Evolutionary conservation across 2,797 vertebrate genomes (phyloP), one percentile per base, ranked within the genome.

Genomic region (Sparidentex hasta): DNA sequence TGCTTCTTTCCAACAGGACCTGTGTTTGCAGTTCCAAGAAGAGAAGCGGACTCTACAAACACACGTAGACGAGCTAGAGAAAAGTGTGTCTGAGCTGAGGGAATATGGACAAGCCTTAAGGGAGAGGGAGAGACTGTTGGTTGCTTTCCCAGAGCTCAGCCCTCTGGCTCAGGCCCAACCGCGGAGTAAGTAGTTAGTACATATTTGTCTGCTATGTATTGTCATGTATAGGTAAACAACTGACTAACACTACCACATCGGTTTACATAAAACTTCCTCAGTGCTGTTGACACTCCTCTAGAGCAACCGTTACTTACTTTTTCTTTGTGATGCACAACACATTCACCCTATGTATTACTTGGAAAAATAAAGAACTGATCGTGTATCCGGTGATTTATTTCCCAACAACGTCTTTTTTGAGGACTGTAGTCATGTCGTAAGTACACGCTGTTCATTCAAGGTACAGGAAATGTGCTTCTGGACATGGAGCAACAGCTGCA

Each of bases 401-500:
- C n/a, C 46, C 11, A 11, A 4, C 11, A 47, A 0, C 16, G n/a
- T 65, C 4, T 47, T 62, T 67, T 29, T 13, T 74, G 0, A 50
- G 2, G 9, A 16, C 8, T 20, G 2, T 11, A 18, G 1, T 58
- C 16, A 25, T 56, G 50, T 9, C 66, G 6, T 47, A 18, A n/a
- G 21, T 25, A 21, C 20, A 47, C 79, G 11, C 52, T 76, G 44
- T 68, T 52, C 2, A 71, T 63, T 14, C 6, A 89, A 99, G 98
- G 94, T 90, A 97, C 95, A 0, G 96, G 97, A 46, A 92, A 95
- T 23, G 73, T 98, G 57, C 80, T 93, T 0, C 85, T 95, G 55
- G 98, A 99, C 85, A 99, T 99, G 97, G 95, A 97, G 91, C 95
- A 92, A 65, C 98, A 99, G 82, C 29, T 98, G 7, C 93, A 95